Evolutionary conservation across 1,140 invertebrate genomes (phyloP), one percentile per base, ranked within the genome.

Genomic region (Hylyphantes graminicola): DNA sequence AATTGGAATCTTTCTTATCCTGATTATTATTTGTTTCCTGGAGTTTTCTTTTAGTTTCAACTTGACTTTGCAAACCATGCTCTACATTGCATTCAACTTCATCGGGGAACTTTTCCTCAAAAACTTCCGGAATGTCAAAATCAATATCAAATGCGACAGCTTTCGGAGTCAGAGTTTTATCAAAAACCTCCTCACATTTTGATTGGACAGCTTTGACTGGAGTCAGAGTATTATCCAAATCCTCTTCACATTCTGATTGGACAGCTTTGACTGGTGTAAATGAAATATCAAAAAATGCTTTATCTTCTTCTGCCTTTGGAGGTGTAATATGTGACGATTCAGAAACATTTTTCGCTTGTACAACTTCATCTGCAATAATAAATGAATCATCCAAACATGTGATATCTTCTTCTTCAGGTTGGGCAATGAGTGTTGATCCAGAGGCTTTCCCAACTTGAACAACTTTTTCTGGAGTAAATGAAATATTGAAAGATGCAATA

Each of bases 141-240:
- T 76, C 74, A 64, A 76, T 76, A n/a, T 76, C 74, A 76, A 76
- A 76, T 59, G 59, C 51, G 51, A 76, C 57, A 13, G 11, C 11
- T 35, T 74, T 74, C 10, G 50, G 68, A 8, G 54, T 8, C 35
- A 35, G 35, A 35, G 35, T 35, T 15, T 70, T 15, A 17, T 19
- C 9, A 2, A 70, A 9, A 53, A 17, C 12, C 10, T 53, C 54
- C 19, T 70, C 50, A 10, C 9, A 17, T 70, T 17, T 11, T 17
- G 21, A 15, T 53, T 70, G 51, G 54, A 0, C 11, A 10, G 17
- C 4, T 54, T 70, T 15, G 7, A 11, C n/a, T n/a, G n/a, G n/a
- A n/a, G n/a, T n/a, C 35, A 35, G 35, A 35, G 35, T 35, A 17
- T 70, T 15, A 17, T 19, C 9, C 8, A 70, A 9, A 53, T 15